A percentile compares a stretch with the other conserved stretches of the same genome.
Evolutionary conservation across 2,797 vertebrate genomes (phyloP).

Genomic region (Xenentodon cancila): DNA sequence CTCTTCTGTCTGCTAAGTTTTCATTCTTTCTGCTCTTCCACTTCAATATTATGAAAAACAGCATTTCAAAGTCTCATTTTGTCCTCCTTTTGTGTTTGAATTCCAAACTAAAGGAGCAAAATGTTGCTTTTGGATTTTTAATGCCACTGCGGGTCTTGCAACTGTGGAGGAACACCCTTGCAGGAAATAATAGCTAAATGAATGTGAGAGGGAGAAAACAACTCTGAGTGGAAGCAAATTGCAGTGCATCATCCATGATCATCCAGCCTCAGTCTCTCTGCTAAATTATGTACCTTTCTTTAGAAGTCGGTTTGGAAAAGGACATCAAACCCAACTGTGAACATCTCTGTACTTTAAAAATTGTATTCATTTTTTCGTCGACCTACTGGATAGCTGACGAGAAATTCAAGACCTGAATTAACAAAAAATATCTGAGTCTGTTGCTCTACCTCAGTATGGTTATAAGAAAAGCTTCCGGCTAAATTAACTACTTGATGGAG

Average conservation of each 20-base stretch:
- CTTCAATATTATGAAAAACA: conserved; percentile 31
- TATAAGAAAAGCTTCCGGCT: no score
- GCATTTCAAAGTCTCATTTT: conserved; percentile 27
- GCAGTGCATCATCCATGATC: conserved; percentile 21
- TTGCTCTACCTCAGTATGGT: no score
- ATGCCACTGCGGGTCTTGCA: conserved; percentile 12
- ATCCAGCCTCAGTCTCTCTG: conserved; percentile 18
- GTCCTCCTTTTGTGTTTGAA: conserved; percentile 22
- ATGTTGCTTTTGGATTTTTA: conserved; percentile 23
- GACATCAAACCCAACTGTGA: not conserved
- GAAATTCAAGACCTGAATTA: no score
- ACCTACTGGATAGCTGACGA: not conserved
- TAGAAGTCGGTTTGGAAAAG: conserved; percentile 10
- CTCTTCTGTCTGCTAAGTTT: conserved; percentile 9
- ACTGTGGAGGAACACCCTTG: conserved; percentile 18
- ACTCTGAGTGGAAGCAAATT: conserved; percentile 25
- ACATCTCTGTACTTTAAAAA: not conserved
- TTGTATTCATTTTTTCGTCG: not conserved
- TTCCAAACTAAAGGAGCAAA: conserved; percentile 18
- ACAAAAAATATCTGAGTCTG: no score
- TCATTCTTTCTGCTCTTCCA: conserved; percentile 17
- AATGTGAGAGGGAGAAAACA: conserved; percentile 25
- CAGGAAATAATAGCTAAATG: conserved; percentile 45
- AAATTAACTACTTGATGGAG: no score
- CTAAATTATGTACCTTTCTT: conserved; percentile 33